Percentiles rank a stretch among this genome's conserved stretches.
phyloP scores from a whole-genome alignment of 2,797 vertebrate species.

The Prionace glauca region DNA sequence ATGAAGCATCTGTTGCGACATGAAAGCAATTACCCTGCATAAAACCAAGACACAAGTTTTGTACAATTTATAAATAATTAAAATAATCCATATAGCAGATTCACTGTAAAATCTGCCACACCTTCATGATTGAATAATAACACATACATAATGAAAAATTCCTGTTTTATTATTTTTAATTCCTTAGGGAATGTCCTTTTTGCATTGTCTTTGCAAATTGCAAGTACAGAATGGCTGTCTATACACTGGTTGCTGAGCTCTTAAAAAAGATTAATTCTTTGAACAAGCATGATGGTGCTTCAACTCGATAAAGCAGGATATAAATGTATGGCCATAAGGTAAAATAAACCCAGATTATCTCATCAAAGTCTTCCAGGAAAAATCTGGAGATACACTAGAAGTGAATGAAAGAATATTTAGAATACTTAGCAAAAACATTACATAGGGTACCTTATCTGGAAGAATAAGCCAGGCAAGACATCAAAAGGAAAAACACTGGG shows the following conservation, averaged over 20 bases:
- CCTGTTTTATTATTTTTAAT: background rate
- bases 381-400: background rate
- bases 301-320: background rate
- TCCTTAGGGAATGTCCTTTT: background rate
- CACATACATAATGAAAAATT: background rate
- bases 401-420: background rate
- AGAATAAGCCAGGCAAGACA: background rate
- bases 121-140: background rate
- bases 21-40: background rate
- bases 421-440: background rate
- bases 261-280: background rate
- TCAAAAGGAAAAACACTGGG: background rate
- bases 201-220: background rate
- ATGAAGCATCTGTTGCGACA: background rate
- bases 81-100: background rate
- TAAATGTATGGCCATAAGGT: background rate
- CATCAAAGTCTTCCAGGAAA: background rate
- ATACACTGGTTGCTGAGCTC: background rate
- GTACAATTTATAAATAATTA: background rate
- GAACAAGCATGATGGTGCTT: background rate
- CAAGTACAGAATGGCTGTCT: background rate
- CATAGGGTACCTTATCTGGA: background rate
- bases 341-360: background rate
- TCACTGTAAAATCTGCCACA: background rate
- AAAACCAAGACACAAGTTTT: background rate